phyloP scores from a whole-genome alignment of 2,113 vertebrate genomes.

The Copsychus sechellarum region DNA sequence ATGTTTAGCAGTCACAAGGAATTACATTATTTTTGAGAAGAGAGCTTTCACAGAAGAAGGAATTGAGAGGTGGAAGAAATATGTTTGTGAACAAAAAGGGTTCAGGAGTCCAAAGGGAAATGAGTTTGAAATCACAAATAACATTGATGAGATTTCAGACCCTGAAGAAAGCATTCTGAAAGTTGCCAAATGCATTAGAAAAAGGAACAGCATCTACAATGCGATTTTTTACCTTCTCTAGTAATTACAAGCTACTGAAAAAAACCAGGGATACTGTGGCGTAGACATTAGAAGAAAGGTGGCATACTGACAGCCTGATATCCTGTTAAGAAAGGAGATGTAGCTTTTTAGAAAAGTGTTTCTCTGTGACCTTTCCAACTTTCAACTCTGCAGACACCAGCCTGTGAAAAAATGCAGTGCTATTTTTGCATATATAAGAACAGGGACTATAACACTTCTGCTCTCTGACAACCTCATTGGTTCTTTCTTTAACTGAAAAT shows the following conservation, averaged over 20 bases:
- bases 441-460: background rate
- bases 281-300: background rate
- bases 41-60: background rate
- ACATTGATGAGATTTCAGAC: background rate
- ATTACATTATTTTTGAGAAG: constrained; percentile 10
- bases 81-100: background rate
- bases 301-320: background rate
- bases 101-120: background rate
- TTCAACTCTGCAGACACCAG: background rate
- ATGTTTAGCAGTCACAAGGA: constrained; percentile 32
- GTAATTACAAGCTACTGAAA: background rate
- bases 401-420: constrained; percentile 3
- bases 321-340: background rate
- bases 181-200: background rate
- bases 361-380: constrained; percentile 8
- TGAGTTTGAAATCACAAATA: constrained; percentile 14
- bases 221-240: background rate
- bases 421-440: background rate
- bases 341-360: background rate
- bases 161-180: background rate
- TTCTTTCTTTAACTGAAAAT: background rate
- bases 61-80: background rate
- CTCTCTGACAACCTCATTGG: background rate
- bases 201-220: background rate
- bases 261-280: background rate